These are phyloP conservation scores for Coleophora deauratella DNA, from an alignment of 2,888 invertebrate genomes.

Conservation along the genomic window DNA sequence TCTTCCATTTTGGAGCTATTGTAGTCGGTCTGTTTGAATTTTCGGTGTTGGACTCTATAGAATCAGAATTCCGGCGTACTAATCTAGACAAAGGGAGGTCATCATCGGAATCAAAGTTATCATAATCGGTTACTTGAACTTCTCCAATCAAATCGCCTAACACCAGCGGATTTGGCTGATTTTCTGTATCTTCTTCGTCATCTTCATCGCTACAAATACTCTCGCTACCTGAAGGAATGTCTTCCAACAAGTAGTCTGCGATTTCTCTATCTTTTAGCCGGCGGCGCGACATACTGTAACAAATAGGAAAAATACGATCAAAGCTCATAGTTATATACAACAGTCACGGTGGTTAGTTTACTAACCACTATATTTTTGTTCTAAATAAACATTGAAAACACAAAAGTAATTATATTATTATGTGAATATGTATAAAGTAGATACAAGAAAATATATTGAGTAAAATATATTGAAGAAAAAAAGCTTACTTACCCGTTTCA, in stretches of 20 bases:
- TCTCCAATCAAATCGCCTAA: conserved; percentile 5
- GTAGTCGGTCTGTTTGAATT: conserved; percentile 1
- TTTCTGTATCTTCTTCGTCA: conserved; percentile 2
- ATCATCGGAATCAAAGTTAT: conserved; percentile 3
- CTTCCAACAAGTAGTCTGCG: conserved; percentile 8
- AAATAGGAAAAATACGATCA: not conserved
- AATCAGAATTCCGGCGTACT: not conserved
- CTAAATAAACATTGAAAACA: conserved; percentile 3
- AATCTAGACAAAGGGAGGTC: conserved; percentile 3
- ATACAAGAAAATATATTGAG: conserved; percentile 3
- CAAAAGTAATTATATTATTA: conserved; percentile 2
- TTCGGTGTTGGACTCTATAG: not conserved
- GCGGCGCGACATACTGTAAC: conserved; percentile 3
- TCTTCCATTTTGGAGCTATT: conserved; percentile 4
- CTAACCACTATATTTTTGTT: conserved; percentile 5
- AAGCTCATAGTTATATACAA: conserved; percentile 2
- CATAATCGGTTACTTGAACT: conserved; percentile 1
- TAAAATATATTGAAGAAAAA: conserved; percentile 4
- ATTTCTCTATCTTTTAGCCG: conserved; percentile 2
- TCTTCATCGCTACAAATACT: conserved; percentile 8
- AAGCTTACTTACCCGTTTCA: conserved; percentile 4
- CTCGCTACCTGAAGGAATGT: conserved; percentile 9
- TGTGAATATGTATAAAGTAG: too few relatives aligned
- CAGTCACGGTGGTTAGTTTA: conserved; percentile 7
- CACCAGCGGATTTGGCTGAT: conserved; percentile 7